Percentiles rank a stretch among this genome's conserved stretches.
Evolutionary conservation across 2,113 vertebrate species (phyloP).

Genomic region (Macquaria australasica): DNA sequence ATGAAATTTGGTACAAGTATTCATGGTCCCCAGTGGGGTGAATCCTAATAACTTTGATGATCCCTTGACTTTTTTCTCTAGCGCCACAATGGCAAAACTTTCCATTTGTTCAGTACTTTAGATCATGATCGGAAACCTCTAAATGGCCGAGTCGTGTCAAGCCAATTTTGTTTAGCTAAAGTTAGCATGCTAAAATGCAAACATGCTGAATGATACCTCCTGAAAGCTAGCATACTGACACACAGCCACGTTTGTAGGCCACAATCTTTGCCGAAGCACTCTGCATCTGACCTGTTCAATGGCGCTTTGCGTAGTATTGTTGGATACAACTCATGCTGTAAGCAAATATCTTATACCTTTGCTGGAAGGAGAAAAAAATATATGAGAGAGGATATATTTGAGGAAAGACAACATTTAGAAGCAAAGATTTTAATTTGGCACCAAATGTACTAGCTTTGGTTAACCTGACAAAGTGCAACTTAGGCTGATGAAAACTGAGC

Average conservation of each 20-base stretch:
- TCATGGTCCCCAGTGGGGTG: background rate
- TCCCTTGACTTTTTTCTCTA: background rate
- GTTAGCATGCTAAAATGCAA: background rate
- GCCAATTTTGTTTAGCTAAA: background rate
- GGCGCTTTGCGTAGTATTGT: background rate
- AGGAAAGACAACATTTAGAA: background rate
- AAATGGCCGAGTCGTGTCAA: background rate
- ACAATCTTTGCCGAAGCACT: background rate
- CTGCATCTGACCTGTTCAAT: background rate
- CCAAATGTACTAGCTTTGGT: background rate
- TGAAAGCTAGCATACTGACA: background rate
- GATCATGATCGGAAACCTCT: background rate
- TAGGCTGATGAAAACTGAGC: background rate
- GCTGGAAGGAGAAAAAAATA: too few relatives aligned
- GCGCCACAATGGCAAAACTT: background rate
- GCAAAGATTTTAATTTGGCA: background rate
- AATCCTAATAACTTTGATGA: background rate
- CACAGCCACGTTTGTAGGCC: background rate
- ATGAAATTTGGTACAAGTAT: background rate
- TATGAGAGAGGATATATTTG: too few relatives aligned
- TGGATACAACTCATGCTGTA: background rate
- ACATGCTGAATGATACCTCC: background rate
- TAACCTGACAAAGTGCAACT: too few relatives aligned
- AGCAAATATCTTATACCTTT: background rate
- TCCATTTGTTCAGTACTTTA: background rate